Conservation (phyloP, 2,797 vertebrate genomes). For the Nannoperca obscura region DNA sequence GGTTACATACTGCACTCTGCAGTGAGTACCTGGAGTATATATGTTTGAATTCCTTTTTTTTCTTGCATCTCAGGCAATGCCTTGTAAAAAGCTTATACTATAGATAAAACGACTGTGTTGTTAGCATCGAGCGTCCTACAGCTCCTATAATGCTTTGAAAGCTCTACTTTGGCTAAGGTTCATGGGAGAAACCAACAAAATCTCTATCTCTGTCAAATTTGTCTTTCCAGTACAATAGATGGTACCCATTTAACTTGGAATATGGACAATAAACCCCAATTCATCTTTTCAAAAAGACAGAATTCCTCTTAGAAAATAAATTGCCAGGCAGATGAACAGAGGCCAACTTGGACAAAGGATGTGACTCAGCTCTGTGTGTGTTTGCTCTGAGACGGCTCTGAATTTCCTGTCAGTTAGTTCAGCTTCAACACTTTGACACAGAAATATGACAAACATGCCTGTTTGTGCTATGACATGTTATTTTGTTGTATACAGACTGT, state of each 20-base stretch:
- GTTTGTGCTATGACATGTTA: background rate
- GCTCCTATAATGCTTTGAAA: slow-evolving; percentile 2
- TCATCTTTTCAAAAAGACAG: background rate
- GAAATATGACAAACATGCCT: background rate
- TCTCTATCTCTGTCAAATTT: background rate
- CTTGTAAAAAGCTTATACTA: background rate
- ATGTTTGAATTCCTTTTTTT: background rate
- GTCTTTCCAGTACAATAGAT: background rate
- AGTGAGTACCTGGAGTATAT: background rate
- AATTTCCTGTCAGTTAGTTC: background rate
- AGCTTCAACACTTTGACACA: slow-evolving; percentile 6
- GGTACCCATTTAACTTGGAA: background rate
- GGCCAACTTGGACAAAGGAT: background rate
- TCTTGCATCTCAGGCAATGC: background rate
- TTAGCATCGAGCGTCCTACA: background rate
- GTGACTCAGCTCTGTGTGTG: background rate
- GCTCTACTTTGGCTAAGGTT: background rate
- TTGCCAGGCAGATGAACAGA: slow-evolving; percentile 1
- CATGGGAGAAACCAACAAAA: slow-evolving; percentile 13
- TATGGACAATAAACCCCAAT: background rate
- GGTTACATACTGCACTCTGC: background rate
- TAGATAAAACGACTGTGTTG: background rate
- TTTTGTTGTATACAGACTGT: background rate
- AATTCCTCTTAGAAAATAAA: background rate
- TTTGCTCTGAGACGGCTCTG: background rate